These are phyloP conservation scores for Cryptophagus acutangulus DNA, from an alignment of 2,888 invertebrate genomes.

Conservation along the genomic window DNA sequence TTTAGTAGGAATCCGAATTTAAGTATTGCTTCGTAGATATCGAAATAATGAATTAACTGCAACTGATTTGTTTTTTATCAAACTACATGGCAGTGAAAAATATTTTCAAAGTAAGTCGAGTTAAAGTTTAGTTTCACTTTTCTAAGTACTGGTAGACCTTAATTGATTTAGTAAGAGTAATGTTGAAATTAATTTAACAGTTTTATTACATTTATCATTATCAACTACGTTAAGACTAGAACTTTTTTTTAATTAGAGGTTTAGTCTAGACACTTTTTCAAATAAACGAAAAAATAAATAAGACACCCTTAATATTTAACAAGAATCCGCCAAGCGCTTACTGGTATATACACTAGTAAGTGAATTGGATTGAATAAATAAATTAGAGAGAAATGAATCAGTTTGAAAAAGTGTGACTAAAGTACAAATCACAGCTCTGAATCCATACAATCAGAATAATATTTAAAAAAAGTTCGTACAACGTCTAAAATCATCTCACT, in stretches of 20 bases:
- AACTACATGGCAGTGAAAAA: conserved; percentile 45
- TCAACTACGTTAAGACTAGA: conserved; percentile 29
- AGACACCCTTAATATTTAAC: not conserved
- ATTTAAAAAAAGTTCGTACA: conserved; percentile 34
- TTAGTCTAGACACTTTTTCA: conserved; percentile 35
- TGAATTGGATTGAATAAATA: too few relatives aligned
- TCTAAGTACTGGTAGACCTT: conserved; percentile 15
- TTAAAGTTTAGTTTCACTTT: too few relatives aligned
- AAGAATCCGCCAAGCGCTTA: not conserved
- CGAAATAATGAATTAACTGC: not conserved
- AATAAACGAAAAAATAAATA: conserved; percentile 7
- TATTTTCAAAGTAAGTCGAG: conserved; percentile 30
- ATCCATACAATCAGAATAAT: conserved; percentile 40
- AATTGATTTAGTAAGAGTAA: too few relatives aligned
- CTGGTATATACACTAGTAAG: not conserved
- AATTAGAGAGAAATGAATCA: too few relatives aligned
- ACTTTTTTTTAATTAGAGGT: conserved; percentile 27
- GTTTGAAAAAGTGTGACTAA: conserved; percentile 37
- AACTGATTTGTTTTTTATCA: conserved; percentile 17
- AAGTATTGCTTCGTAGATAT: conserved; percentile 28
- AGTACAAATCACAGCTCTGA: conserved; percentile 47
- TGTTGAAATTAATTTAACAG: too few relatives aligned
- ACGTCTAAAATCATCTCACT: conserved; percentile 49
- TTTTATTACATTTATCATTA: not conserved
- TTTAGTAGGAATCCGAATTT: conserved; percentile 6